A percentile compares a stretch with the other conserved stretches of the same genome.
Evolutionary conservation across 2,113 vertebrate genomes (phyloP).

Genomic region (Proteles cristata): DNA sequence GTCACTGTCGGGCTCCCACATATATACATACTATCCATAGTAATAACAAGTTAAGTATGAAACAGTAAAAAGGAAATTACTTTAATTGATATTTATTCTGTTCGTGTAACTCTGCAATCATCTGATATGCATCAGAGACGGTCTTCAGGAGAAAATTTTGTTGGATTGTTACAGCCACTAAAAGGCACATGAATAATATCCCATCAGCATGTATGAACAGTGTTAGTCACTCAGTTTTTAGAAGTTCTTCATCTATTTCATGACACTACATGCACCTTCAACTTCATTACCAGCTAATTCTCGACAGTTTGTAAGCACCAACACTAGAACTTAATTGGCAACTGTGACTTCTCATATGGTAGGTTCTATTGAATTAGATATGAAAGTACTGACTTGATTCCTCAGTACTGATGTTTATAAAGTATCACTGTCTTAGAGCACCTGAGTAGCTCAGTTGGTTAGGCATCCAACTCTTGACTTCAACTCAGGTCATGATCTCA

Average conservation of each 20-base stretch:
- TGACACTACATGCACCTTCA: background rate
- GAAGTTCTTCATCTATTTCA: background rate
- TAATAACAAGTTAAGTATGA: background rate
- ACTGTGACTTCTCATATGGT: background rate
- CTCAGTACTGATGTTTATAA: background rate
- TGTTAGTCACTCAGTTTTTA: background rate
- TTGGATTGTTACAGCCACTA: background rate
- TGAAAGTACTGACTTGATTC: conserved; percentile 15
- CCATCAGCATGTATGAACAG: background rate
- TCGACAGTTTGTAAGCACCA: background rate
- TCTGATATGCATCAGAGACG: background rate
- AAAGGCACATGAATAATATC: background rate
- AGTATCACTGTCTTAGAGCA: background rate
- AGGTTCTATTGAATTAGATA: background rate
- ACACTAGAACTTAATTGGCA: background rate
- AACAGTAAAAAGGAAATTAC: background rate
- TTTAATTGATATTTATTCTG: background rate
- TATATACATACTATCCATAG: too few species aligned
- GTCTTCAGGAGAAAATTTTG: background rate
- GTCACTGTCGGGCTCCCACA: too few species aligned
- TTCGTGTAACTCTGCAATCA: background rate
- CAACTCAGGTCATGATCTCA: too few species aligned
- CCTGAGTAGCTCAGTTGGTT: too few species aligned
- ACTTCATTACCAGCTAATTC: background rate
- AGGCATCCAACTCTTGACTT: too few species aligned